Conservation (phyloP, 2,888 invertebrate species). For the Nudaria mundana region DNA sequence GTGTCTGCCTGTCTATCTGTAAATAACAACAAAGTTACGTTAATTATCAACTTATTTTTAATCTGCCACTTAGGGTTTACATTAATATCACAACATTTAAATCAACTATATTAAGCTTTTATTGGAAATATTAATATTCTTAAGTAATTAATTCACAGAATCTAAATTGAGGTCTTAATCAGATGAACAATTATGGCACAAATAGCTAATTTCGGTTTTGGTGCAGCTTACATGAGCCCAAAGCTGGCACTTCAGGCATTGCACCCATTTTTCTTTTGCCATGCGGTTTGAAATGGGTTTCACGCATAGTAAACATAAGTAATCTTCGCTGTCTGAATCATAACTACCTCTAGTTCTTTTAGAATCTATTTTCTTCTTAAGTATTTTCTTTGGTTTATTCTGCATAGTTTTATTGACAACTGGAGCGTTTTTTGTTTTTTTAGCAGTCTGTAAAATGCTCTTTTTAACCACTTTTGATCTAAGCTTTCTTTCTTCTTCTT, state of each 20-base stretch:
- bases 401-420: neutral
- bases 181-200: neutral
- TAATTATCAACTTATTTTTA: neutral
- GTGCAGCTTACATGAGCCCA: neutral
- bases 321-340: neutral
- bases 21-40: neutral
- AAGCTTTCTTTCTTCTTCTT: neutral
- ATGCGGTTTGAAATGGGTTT: neutral
- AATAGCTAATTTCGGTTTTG: neutral
- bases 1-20: too few relatives aligned
- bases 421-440: too few relatives aligned
- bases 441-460: neutral
- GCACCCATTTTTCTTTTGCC: too few relatives aligned
- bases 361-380: too few relatives aligned
- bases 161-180: neutral
- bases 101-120: neutral
- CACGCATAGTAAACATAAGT: neutral
- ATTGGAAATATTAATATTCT: neutral
- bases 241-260: too few relatives aligned
- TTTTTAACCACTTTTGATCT: neutral
- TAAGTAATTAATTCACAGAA: too few relatives aligned
- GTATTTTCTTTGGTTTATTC: too few relatives aligned
- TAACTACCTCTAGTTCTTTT: neutral
- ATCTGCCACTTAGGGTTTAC: neutral
- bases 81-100: neutral